Conservation (phyloP, 2,888 invertebrate species). For the Sialis fuliginosa region DNA sequence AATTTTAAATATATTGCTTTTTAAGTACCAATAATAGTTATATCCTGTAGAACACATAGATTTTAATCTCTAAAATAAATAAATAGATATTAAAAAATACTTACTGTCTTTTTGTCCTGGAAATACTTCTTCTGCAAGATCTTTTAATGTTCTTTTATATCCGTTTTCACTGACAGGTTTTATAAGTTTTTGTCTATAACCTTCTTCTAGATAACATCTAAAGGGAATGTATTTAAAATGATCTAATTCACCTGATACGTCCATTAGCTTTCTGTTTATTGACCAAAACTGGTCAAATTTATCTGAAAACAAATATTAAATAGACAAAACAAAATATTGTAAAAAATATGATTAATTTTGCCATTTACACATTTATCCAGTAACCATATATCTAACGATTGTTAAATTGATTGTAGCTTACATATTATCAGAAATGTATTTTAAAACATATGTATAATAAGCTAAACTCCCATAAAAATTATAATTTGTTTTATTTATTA, state of each 20-base stretch:
- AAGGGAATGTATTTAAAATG: conserved; percentile 81
- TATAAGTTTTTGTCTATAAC: conserved; percentile 56
- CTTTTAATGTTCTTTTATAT: conserved; percentile 47
- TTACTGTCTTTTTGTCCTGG: conserved; percentile 34
- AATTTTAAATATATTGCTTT: no score
- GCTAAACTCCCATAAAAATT: no score
- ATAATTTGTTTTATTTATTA: no score
- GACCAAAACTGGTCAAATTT: conserved; percentile 99
- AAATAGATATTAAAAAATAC: conserved; percentile 6
- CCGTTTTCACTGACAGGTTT: conserved; percentile 61
- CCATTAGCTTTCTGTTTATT: conserved; percentile 90
- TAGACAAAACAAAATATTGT: no score
- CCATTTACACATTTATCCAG: no score
- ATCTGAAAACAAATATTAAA: conserved; percentile 35
- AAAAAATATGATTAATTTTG: not conserved
- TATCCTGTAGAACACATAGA: no score
- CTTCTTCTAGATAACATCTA: conserved; percentile 57
- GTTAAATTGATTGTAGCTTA: not conserved
- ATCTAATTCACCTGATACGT: conserved; percentile 58
- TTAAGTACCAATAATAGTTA: no score
- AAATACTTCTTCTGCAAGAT: conserved; percentile 51
- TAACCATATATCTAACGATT: no score
- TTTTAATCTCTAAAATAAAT: no score
- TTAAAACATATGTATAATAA: no score
- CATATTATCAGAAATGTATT: not conserved